These are phyloP conservation scores for Aphelinus atriplicis DNA, from an alignment of 1,140 invertebrate genomes.

Conservation along the genomic window DNA sequence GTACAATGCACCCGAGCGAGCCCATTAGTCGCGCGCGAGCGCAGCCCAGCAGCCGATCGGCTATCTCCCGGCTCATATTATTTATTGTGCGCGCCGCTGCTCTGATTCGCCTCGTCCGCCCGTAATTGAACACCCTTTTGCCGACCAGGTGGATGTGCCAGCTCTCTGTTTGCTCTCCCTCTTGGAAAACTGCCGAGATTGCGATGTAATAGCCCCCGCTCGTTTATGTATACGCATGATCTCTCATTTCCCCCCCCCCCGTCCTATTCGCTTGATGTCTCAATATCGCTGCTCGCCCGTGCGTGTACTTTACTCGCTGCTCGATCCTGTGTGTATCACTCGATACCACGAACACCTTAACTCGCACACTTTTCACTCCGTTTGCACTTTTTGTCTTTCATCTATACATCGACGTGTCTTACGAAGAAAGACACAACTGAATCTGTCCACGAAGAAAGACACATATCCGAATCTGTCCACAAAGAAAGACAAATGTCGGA, in stretches of 20 bases:
- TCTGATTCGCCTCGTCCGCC: not conserved
- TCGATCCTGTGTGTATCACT: no score
- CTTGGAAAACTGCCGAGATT: not conserved
- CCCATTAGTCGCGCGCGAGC: slow-evolving; percentile 6
- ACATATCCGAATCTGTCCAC: no score
- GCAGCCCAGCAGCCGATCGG: not conserved
- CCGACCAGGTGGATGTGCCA: not conserved
- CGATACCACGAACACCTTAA: no score
- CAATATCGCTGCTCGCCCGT: not conserved
- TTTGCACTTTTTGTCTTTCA: no score
- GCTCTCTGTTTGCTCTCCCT: not conserved
- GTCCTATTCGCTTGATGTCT: not conserved
- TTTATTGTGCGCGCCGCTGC: not conserved
- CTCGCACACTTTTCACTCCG: no score
- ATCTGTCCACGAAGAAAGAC: no score
- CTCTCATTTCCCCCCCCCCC: not conserved
- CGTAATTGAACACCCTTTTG: slow-evolving; percentile 30
- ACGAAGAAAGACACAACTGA: no score
- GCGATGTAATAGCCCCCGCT: not conserved
- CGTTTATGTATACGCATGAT: not conserved
- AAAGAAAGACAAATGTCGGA: no score
- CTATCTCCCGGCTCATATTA: not conserved
- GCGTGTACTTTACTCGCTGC: no score
- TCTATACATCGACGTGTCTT: no score
- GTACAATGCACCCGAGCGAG: not conserved